Evolutionary conservation across 2,888 invertebrate species (phyloP).

Genomic region (Lampropteryx suffumata): DNA sequence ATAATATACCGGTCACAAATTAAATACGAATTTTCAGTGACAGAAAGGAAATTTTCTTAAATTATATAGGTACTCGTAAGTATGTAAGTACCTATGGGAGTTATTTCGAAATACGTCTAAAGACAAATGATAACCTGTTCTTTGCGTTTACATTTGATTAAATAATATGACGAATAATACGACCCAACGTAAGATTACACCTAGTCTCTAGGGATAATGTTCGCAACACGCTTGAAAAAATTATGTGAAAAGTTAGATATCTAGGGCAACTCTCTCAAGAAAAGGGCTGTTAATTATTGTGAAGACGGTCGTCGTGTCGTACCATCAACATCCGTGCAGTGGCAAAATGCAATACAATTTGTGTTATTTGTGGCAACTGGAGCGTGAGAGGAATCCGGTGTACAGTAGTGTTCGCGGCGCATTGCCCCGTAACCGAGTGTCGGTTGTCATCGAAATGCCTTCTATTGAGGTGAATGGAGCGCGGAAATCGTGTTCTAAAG

Average conservation of each 20-base stretch:
- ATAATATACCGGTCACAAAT: too few relatives aligned
- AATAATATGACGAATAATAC: background rate
- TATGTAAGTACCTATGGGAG: too few relatives aligned
- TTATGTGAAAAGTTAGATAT: slow-evolving; percentile 7
- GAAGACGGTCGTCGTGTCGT: slow-evolving; percentile 38
- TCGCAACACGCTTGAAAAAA: background rate
- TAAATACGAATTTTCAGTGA: too few relatives aligned
- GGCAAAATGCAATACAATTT: slow-evolving; percentile 73
- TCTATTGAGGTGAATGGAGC: slow-evolving; percentile 48
- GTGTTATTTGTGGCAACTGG: slow-evolving; percentile 75
- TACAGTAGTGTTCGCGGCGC: slow-evolving; percentile 65
- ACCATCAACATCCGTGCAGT: slow-evolving; percentile 53
- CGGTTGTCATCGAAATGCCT: slow-evolving; percentile 54
- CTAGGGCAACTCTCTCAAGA: slow-evolving; percentile 20
- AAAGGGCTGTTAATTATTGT: slow-evolving; percentile 27
- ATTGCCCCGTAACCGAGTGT: slow-evolving; percentile 69
- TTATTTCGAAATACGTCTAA: too few relatives aligned
- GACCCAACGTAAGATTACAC: slow-evolving; percentile 1
- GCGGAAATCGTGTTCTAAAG: slow-evolving; percentile 35
- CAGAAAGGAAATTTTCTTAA: too few relatives aligned
- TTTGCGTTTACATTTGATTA: too few relatives aligned
- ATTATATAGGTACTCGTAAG: too few relatives aligned
- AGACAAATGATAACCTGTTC: too few relatives aligned
- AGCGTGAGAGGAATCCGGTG: slow-evolving; percentile 79
- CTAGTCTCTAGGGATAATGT: background rate